Evolutionary conservation across 2,113 vertebrate species (phyloP).

Genomic region (Hippopotamus amphibius): DNA sequence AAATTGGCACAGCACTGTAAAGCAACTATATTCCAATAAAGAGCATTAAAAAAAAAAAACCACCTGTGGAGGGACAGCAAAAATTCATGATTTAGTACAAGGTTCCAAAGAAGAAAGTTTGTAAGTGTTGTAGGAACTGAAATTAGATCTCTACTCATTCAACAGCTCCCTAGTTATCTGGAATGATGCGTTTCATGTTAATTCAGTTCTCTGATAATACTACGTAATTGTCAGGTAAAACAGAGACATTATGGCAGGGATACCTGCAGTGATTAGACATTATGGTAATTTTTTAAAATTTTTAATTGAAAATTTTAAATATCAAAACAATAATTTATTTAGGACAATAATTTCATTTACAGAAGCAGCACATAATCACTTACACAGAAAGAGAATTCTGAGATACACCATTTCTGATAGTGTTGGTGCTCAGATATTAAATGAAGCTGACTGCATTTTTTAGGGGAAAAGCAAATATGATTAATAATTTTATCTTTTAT

Average conservation of each 20-base stretch:
- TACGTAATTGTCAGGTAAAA: neutral
- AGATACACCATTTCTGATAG: neutral
- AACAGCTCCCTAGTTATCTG: neutral
- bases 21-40: too few species aligned
- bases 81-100: neutral
- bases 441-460: neutral
- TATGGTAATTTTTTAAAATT: neutral
- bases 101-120: neutral
- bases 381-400: neutral
- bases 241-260: neutral
- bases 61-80: neutral
- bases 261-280: neutral
- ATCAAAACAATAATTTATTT: neutral
- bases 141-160: neutral
- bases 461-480: neutral
- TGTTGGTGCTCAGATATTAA: neutral
- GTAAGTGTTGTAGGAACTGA: neutral
- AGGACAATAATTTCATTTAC: neutral
- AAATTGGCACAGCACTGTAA: too few species aligned
- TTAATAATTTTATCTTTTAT: neutral
- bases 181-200: neutral
- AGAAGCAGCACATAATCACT: neutral
- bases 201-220: constrained; percentile 33
- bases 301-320: neutral
- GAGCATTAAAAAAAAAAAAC: neutral